These are phyloP conservation scores for Centroberyx gerrardi DNA, from an alignment of 2,797 vertebrate genomes.

Conservation along the genomic window DNA sequence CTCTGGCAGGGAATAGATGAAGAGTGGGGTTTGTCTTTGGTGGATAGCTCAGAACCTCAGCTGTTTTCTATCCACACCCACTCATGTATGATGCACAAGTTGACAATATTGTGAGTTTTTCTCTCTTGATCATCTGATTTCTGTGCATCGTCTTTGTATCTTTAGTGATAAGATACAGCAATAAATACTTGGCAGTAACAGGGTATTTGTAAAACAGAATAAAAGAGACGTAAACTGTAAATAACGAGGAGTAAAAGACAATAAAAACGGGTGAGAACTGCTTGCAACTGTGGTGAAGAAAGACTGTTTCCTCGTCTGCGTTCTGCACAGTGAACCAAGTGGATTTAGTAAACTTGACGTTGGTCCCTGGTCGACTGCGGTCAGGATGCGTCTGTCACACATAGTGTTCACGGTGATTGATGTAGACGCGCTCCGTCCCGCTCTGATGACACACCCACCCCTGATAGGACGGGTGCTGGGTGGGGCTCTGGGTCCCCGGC, in stretches of 20 bases:
- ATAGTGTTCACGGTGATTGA: slow-evolving; percentile 88
- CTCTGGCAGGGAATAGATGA: slow-evolving; percentile 12
- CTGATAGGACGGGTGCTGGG: slow-evolving; percentile 77
- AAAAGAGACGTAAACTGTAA: background rate
- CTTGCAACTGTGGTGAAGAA: slow-evolving; percentile 13
- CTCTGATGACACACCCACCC: slow-evolving; percentile 88
- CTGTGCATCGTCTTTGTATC: slow-evolving; percentile 2
- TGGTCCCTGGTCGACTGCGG: slow-evolving; percentile 7
- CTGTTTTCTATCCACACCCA: slow-evolving; percentile 17
- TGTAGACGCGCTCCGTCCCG: slow-evolving; percentile 83
- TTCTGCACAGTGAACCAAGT: slow-evolving; percentile 41
- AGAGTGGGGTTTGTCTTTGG: slow-evolving; percentile 5
- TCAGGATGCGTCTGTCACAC: slow-evolving; percentile 75
- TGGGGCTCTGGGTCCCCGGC: slow-evolving; percentile 43
- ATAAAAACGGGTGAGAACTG: slow-evolving; percentile 21
- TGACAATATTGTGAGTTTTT: slow-evolving; percentile 15
- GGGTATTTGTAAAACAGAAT: background rate
- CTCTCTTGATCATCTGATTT: slow-evolving; percentile 7
- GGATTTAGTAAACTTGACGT: slow-evolving; percentile 16
- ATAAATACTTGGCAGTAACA: slow-evolving; percentile 9
- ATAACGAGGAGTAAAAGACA: background rate
- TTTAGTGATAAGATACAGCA: slow-evolving; percentile 2
- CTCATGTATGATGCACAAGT: slow-evolving; percentile 3
- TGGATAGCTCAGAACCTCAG: background rate
- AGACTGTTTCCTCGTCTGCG: slow-evolving; percentile 40